phyloP scores from a whole-genome alignment of 2,113 vertebrate genomes.

The Capreolus pygargus region DNA sequence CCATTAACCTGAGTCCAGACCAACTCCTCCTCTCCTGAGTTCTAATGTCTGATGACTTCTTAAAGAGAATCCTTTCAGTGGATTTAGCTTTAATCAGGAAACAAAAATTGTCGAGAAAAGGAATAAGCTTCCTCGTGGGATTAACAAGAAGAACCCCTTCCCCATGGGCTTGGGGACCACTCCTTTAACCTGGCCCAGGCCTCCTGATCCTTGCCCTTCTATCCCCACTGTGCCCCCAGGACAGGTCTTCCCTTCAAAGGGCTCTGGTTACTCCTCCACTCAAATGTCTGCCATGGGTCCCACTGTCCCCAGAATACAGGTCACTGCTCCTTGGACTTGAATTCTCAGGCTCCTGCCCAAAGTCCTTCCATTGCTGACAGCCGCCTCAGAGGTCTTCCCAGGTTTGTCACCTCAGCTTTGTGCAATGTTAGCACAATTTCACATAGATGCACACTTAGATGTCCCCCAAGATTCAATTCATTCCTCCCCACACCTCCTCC shows the following conservation, averaged over 20 bases:
- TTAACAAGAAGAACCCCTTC: not conserved
- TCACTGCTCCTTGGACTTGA: not conserved
- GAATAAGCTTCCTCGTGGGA: not conserved
- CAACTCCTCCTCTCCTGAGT: not conserved
- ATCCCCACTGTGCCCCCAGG: not conserved
- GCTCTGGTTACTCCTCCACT: not conserved
- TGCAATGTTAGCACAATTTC: rapidly evolving
- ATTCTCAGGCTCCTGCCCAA: not conserved
- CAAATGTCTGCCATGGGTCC: not conserved
- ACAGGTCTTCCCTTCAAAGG: not conserved
- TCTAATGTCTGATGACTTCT: not conserved
- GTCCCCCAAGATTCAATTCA: not conserved
- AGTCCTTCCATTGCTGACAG: too few species aligned
- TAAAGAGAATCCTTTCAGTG: not conserved
- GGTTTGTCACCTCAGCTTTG: not conserved
- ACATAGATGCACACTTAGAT: rapidly evolving
- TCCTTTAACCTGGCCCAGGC: not conserved
- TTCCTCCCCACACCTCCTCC: not conserved
- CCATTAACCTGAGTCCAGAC: not conserved
- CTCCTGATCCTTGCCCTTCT: not conserved
- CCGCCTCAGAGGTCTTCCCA: not conserved
- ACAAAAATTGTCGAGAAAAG: conserved; percentile 14
- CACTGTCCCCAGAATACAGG: too few species aligned
- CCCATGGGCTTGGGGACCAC: not conserved
- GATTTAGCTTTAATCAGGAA: not conserved